phyloP scores from a whole-genome alignment of 2,888 invertebrate genomes.

The Cephonodes hylas region DNA sequence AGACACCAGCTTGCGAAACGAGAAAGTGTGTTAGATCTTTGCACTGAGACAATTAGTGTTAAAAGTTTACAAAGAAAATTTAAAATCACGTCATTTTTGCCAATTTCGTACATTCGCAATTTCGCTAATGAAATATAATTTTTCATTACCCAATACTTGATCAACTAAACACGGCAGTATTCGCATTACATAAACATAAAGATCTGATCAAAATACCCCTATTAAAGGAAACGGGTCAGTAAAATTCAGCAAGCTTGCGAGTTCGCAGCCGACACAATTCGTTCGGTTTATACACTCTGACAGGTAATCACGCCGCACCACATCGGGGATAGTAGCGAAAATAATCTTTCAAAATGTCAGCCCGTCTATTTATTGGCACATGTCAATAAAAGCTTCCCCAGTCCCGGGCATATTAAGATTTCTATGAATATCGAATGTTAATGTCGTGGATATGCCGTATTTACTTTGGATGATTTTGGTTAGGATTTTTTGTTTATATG shows the following conservation, averaged over 20 bases:
- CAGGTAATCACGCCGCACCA: neutral
- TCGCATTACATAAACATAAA: neutral
- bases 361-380: neutral
- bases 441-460: neutral
- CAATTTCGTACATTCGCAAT: too few species aligned
- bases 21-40: too few species aligned
- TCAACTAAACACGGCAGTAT: neutral
- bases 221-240: neutral
- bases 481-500: too few species aligned
- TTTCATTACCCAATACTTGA: neutral
- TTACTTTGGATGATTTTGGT: neutral
- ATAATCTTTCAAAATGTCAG: neutral
- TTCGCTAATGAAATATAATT: neutral
- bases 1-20: too few species aligned
- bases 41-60: too few species aligned
- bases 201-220: neutral
- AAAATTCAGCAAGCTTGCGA: neutral
- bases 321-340: neutral
- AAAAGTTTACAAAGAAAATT: too few species aligned
- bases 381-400: neutral
- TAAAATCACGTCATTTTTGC: too few species aligned
- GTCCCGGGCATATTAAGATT: neutral
- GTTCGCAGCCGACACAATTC: neutral
- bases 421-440: slow-evolving; percentile 5
- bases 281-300: neutral